Base-by-base conservation (phyloP, 2,113 vertebrate species). In the Alces alces region DNA sequence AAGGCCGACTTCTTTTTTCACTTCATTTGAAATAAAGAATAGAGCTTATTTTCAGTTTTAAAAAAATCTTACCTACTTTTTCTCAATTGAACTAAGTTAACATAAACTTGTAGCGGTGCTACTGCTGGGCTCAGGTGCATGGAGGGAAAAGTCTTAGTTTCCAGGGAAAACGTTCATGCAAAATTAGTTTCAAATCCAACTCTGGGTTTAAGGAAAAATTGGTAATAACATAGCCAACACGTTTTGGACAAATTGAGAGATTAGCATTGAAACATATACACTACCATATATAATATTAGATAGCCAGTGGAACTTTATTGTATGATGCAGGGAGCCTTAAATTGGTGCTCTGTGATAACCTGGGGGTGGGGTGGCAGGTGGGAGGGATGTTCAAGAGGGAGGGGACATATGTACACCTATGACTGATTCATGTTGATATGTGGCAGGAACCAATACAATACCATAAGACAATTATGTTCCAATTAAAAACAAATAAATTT, bases 11-110 rank as follows among this genome's bases (percentile, higher is more conserved):
- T 39, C 13, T 47, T 19, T 5, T 14, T 17, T 3, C 36, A n/a
- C 45, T 88, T 96, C 4, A 33, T 66, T 96, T 89, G 43, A 86
- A 61, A 86, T 86, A 7, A 90, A 54, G 19, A 78, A 1, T 57
- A 47, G 25, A 52, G 45, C 54, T 93, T 86, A 76, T 90, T 96
- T 45, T 66, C 86, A 45, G 28, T 45, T 84, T 58, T n/a, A 5
- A 60, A 58, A 21, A 66, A 33, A 15, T 15, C 21, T 47, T 30
- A 36, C 23, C 28, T 52, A 28, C 52, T 33, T 85, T 80, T 70
- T 33, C 33, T 87, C 45, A n/a, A 0, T 39, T 36, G 16, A 45
- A 13, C 14, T 19, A 43, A 85, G 17, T 66, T 28, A 30, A 27
- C 36, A 15, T 30, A 33, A 87, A 60, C 47, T 21, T 13, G 30